Conservation (phyloP, 2,113 vertebrate genomes). For the Aplodontia rufa region DNA sequence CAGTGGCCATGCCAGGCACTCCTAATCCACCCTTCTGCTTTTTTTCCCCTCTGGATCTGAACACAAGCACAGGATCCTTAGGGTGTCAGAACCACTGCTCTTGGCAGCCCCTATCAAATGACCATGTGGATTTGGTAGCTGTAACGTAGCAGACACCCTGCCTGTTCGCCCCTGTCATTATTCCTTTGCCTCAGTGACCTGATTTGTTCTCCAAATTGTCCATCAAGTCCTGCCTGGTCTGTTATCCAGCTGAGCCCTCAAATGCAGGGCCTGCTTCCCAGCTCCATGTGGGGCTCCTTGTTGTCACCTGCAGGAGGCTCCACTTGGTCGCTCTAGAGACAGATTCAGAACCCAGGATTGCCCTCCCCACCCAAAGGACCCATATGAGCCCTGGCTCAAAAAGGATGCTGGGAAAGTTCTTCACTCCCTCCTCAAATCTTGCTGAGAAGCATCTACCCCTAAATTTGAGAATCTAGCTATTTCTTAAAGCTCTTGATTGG, state of each 20-base stretch:
- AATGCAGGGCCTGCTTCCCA: conserved; percentile 74
- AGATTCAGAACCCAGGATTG: neutral
- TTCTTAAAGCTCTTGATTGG: neutral
- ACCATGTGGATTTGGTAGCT: neutral
- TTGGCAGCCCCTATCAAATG: neutral
- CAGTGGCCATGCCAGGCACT: neutral
- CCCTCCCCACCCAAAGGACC: neutral
- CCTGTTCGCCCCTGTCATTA: neutral
- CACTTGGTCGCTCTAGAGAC: neutral
- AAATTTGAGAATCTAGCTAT: neutral
- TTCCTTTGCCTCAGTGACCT: neutral
- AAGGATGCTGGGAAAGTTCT: neutral
- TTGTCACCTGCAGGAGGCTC: neutral
- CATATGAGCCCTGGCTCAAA: neutral
- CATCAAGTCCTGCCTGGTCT: conserved; percentile 89
- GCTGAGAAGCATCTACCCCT: neutral
- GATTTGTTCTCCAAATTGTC: conserved; percentile 92
- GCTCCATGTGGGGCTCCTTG: neutral
- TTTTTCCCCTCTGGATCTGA: neutral
- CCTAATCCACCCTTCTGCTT: rapidly evolving
- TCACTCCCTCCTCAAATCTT: neutral
- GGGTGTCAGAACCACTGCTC: neutral
- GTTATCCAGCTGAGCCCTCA: conserved; percentile 87
- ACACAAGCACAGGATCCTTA: neutral
- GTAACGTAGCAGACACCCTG: neutral